These are phyloP conservation scores for Meles meles DNA, from an alignment of 2,113 vertebrate genomes.

Conservation along the genomic window DNA sequence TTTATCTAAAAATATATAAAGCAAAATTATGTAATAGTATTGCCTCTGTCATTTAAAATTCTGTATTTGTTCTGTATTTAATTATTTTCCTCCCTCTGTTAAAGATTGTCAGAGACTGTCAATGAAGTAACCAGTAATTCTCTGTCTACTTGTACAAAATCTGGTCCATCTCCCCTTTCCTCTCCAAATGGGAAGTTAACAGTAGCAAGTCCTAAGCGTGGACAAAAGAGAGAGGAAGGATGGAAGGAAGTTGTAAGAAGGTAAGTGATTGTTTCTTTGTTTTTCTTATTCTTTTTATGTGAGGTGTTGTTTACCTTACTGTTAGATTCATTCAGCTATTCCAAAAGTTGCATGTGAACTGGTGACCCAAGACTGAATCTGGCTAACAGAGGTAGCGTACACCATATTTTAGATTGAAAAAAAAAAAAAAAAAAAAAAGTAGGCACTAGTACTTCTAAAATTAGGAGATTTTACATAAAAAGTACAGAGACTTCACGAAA, in stretches of 20 bases:
- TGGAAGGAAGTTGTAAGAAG: constrained; percentile 99
- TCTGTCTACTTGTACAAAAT: constrained; percentile 93
- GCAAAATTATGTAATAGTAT: neutral
- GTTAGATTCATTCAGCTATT: neutral
- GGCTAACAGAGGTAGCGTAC: neutral
- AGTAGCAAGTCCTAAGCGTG: constrained; percentile 97
- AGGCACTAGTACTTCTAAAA: neutral
- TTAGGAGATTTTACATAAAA: neutral
- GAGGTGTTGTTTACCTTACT: neutral
- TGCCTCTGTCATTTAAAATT: constrained; percentile 17
- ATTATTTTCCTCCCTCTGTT: constrained; percentile 45
- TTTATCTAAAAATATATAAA: neutral
- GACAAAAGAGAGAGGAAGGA: constrained; percentile 98
- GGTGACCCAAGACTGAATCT: neutral
- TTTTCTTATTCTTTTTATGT: constrained; percentile 15
- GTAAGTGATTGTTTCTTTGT: constrained; percentile 74
- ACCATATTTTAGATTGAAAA: neutral
- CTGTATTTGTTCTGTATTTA: neutral
- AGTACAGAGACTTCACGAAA: neutral
- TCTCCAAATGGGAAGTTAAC: constrained; percentile 97
- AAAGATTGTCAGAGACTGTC: constrained; percentile 88
- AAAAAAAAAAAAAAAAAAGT: neutral
- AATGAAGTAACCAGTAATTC: constrained; percentile 89
- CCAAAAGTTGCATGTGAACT: neutral
- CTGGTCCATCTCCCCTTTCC: constrained; percentile 92